Conservation (phyloP, 2,888 invertebrate genomes). For the Lissonota sp. region DNA sequence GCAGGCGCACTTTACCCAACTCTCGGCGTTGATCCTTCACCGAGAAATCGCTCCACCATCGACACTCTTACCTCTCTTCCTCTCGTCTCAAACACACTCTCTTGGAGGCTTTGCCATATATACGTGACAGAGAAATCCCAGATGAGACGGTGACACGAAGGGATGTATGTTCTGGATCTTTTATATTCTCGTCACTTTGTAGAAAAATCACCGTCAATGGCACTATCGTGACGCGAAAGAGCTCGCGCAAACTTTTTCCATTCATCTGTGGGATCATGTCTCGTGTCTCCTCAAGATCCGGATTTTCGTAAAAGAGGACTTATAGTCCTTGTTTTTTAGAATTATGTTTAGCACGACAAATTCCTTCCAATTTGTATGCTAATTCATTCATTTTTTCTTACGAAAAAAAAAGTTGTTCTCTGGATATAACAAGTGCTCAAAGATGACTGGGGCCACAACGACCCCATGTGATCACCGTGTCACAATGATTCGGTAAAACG, state of each 20-base stretch:
- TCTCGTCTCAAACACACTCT: constrained; percentile 19
- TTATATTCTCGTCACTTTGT: constrained; percentile 43
- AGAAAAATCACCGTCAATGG: constrained; percentile 42
- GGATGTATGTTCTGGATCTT: constrained; percentile 18
- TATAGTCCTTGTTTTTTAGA: neutral
- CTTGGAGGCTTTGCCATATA: constrained; percentile 20
- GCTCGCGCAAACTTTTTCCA: neutral
- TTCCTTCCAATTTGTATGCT: neutral
- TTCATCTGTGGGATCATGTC: neutral
- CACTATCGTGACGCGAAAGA: constrained; percentile 45
- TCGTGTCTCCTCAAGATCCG: neutral
- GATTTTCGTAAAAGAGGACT: constrained; percentile 7
- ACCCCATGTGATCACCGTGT: no score
- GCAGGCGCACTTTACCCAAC: constrained; percentile 33
- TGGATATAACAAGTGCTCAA: no score
- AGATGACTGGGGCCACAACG: no score
- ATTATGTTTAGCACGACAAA: neutral
- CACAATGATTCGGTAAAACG: no score
- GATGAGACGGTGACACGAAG: constrained; percentile 4
- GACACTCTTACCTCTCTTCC: constrained; percentile 27
- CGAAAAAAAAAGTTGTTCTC: no score
- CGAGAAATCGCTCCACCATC: constrained; percentile 54
- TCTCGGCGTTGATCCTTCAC: constrained; percentile 46
- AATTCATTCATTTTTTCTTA: no score
- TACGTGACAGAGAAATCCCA: constrained; percentile 13